phyloP scores from a whole-genome alignment of 2,888 invertebrate genomes.

The Holacanthella duospinosa region DNA sequence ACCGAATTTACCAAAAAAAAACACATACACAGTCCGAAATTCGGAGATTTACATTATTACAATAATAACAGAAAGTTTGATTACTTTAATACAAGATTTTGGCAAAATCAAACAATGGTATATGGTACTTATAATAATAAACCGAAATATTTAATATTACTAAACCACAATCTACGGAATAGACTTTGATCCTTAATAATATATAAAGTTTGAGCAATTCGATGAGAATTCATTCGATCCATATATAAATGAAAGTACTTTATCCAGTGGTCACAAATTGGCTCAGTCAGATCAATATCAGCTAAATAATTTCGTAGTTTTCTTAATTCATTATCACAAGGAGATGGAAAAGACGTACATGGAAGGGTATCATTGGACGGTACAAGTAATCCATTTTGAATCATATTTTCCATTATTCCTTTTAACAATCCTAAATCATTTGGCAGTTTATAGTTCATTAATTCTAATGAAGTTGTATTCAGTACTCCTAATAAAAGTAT shows the following conservation, averaged over 20 bases:
- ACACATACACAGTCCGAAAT: no score
- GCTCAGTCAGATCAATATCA: background rate
- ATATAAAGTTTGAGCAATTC: slow-evolving; percentile 7
- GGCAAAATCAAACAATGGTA: no score
- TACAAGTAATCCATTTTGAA: no score
- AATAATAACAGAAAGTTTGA: no score
- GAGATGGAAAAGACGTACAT: background rate
- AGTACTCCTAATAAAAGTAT: background rate
- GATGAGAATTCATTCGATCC: slow-evolving; percentile 8
- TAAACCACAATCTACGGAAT: background rate
- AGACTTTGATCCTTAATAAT: background rate
- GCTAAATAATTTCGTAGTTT: background rate
- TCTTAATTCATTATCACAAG: background rate
- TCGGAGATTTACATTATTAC: no score
- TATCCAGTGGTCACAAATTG: background rate
- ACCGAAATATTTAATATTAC: background rate
- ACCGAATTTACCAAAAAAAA: no score
- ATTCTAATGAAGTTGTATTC: background rate
- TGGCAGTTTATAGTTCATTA: background rate
- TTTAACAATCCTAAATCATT: background rate
- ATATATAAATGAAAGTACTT: background rate
- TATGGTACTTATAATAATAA: no score
- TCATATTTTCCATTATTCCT: background rate
- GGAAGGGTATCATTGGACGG: background rate
- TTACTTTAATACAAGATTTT: no score